Evolutionary conservation across 2,888 invertebrate species (phyloP).

Genomic region (Ditylenchus weischeri): DNA sequence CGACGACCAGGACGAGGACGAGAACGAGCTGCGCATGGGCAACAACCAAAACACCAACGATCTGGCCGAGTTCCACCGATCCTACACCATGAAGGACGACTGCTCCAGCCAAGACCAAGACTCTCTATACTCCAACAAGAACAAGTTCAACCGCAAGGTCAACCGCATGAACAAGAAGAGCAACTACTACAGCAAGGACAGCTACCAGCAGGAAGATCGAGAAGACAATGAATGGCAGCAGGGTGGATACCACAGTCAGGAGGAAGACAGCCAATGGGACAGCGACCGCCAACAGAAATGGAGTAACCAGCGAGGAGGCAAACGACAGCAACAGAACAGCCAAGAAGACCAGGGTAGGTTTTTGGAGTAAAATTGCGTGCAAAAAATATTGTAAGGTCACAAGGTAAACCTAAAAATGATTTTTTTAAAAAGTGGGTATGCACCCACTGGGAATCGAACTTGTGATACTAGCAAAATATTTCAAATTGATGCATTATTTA

Average conservation of each 20-base stretch:
- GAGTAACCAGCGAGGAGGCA: constrained; percentile 1
- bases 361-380: not conserved
- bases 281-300: not conserved
- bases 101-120: constrained; percentile 10
- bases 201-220: constrained; percentile 5
- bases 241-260: constrained; percentile 20
- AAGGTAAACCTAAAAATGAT: too few species aligned
- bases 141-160: constrained; percentile 12
- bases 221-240: constrained; percentile 17
- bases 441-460: too few species aligned
- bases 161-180: constrained; percentile 13
- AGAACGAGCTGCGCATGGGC: constrained; percentile 36
- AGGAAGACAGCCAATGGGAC: constrained; percentile 3
- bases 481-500: too few species aligned
- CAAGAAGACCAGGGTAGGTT: not conserved
- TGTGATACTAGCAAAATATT: too few species aligned
- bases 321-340: not conserved
- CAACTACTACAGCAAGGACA: constrained; percentile 7
- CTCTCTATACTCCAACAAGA: constrained; percentile 17
- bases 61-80: constrained; percentile 51
- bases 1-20: constrained; percentile 47
- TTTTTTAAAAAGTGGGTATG: too few species aligned
- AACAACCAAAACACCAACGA: constrained; percentile 37
- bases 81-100: constrained; percentile 37
- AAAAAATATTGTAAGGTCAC: too few species aligned